These are phyloP conservation scores for Siniperca scherzeri DNA, from an alignment of 2,797 vertebrate genomes.

Conservation along the genomic window DNA sequence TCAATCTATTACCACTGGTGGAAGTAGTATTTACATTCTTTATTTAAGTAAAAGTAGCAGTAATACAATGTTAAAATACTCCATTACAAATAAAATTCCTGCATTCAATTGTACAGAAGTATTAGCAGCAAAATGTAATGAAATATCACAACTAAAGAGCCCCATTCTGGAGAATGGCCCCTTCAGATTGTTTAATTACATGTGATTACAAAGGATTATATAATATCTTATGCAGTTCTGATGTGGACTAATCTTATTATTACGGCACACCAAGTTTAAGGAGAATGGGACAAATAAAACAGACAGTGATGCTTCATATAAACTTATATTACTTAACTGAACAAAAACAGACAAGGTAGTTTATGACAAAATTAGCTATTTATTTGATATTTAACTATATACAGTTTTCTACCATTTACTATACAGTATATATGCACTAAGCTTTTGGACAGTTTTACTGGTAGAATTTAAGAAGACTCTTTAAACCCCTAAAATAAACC, in stretches of 20 bases:
- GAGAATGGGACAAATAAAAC: background rate
- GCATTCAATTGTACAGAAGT: background rate
- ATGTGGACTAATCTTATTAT: background rate
- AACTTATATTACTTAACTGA: background rate
- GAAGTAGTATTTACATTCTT: background rate
- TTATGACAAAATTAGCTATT: background rate
- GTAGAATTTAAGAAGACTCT: background rate
- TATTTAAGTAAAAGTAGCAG: too few relatives aligned
- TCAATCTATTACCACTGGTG: background rate
- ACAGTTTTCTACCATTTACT: background rate
- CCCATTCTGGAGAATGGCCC: background rate
- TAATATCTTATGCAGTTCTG: background rate
- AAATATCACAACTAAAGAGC: background rate
- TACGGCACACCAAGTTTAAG: background rate
- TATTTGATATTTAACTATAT: background rate
- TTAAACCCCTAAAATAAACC: constrained; percentile 2
- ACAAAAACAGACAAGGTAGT: background rate
- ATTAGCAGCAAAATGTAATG: background rate
- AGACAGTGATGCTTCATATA: background rate
- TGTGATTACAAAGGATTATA: background rate
- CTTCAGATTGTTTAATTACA: background rate
- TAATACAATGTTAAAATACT: background rate
- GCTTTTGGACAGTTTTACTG: background rate
- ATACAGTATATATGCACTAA: background rate
- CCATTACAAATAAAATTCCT: background rate